Evolutionary conservation across 2,888 invertebrate genomes (phyloP), one percentile per base, ranked within the genome.

Genomic region (Caenorhabditis doughertyi): DNA sequence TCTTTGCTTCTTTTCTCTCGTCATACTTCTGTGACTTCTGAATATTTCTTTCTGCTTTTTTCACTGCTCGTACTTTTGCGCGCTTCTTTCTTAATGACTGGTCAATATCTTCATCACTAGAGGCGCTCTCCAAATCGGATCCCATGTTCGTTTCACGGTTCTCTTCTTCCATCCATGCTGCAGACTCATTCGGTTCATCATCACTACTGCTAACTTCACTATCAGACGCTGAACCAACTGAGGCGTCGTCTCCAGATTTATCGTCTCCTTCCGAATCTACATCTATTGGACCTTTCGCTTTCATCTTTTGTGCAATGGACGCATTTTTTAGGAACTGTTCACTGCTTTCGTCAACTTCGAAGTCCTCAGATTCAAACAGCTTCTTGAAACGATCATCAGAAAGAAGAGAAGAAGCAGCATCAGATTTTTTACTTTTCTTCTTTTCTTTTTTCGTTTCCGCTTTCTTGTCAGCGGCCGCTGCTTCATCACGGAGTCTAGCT

Each of bases 331-430:
- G 29, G 53, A 84, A 88, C 18, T 70, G 70, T 13, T 86, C 84
- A 58, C 83, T 82, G n/a, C 79, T 73, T 39, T 85, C 85, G 51
- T 86, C 87, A 39, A 90, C 89, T 76, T 89, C 80, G 82, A 84
- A 98, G 92, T 97, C 97, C 89, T 96, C 96, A 62, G 96, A 95
- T 91, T 94, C 95, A 92, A 99, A 99, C 92, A 99, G 93, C 1
- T 94, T 95, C 92, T 95, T 95, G 93, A 99, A 99, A 89, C 98
- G 94, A 84, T 95, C 94, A 92, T 99, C 98, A 89, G 95, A 94
- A 76, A 98, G 93, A 16, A 98, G 93, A 90, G 94, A 95, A n/a
- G 87, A 72, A 1, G 89, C 89, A 9, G 74, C 70, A 27, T 71
- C 79, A 0, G 84, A 85, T 84, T 89, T 79, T 13, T 80, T 83